Evolutionary conservation across 2,888 invertebrate species (phyloP), one percentile per base, ranked within the genome.

Genomic region (Xanthorhoe designata): DNA sequence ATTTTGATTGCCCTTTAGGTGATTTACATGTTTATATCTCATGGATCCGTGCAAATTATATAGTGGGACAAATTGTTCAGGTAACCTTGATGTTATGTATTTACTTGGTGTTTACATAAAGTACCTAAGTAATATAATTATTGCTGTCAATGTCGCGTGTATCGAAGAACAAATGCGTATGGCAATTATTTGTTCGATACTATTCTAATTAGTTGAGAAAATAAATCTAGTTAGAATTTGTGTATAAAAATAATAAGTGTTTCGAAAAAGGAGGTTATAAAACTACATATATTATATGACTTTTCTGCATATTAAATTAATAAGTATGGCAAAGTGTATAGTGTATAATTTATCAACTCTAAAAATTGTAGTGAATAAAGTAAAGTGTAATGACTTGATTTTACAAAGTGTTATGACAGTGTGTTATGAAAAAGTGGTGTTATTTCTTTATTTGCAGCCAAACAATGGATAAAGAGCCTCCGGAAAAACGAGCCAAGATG

Each of bases 391-490:
- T 47, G 17, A 29, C n/a, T 51, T 18, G 32, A 49, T 57, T 19
- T 52, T 17, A 35, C 35, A 35, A 49, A 63, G 60, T 59, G 57
- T 60, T 64, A 68, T 54, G 61, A 63, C 73, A 71, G 73, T 68
- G 68, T 70, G 63, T 49, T 59, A 68, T 74, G 86, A 89, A 87
- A 88, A 77, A 84, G 87, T 85, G 82, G 80, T 82, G 78, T 85
- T 80, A 71, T 88, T 84, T 90, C 71, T 87, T 78, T 91, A 74
- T 83, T 91, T 92, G 82, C 92, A 91, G 91, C 70, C 59, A 67
- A 69, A 68, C 64, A 66, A 51, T 66, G 68, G 60, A 51, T 59
- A 61, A 35, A 45, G 89, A 87, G 73, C 90, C 92, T 15, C 81
- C 80, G 0, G 17, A 57, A 3, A 90, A 91, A 76, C 88, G 80